These are phyloP conservation scores for Melipona bicolor DNA, from an alignment of 2,888 invertebrate species.

Conservation along the genomic window DNA sequence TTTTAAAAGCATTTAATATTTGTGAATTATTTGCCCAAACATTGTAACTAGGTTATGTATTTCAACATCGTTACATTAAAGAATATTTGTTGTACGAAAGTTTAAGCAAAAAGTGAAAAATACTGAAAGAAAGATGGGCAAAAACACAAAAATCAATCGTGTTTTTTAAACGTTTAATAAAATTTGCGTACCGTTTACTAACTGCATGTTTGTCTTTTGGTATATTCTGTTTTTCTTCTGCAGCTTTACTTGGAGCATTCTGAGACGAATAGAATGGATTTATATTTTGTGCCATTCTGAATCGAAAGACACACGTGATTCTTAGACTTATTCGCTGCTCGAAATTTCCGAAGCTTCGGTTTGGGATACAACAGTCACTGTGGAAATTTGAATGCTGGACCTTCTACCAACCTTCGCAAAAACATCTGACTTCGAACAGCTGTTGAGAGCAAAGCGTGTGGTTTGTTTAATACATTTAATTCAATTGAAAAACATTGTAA, in stretches of 20 bases:
- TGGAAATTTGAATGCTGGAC: conserved; percentile 80
- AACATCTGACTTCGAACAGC: conserved; percentile 76
- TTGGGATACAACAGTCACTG: conserved; percentile 77
- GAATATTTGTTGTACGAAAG: neutral
- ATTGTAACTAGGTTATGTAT: conserved; percentile 49
- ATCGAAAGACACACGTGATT: conserved; percentile 26
- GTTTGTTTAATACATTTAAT: conserved; percentile 19
- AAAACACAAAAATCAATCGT: neutral
- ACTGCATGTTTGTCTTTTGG: conserved; percentile 94
- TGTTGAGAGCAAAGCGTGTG: conserved; percentile 62
- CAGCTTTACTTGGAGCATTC: conserved; percentile 90
- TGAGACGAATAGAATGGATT: conserved; percentile 92
- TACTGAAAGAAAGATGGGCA: neutral
- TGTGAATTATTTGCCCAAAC: conserved; percentile 28
- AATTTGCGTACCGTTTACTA: conserved; percentile 91
- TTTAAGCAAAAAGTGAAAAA: neutral
- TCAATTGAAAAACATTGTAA: neutral
- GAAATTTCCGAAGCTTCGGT: conserved; percentile 59
- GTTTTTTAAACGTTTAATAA: neutral
- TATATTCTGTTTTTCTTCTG: conserved; percentile 90
- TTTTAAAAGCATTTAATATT: conserved; percentile 2
- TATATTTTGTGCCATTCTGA: conserved; percentile 93
- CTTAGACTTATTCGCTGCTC: conserved; percentile 34
- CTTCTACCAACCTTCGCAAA: conserved; percentile 65
- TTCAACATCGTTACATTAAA: neutral